Conservation (phyloP, 2,113 vertebrate species). For the Daboia siamensis region DNA sequence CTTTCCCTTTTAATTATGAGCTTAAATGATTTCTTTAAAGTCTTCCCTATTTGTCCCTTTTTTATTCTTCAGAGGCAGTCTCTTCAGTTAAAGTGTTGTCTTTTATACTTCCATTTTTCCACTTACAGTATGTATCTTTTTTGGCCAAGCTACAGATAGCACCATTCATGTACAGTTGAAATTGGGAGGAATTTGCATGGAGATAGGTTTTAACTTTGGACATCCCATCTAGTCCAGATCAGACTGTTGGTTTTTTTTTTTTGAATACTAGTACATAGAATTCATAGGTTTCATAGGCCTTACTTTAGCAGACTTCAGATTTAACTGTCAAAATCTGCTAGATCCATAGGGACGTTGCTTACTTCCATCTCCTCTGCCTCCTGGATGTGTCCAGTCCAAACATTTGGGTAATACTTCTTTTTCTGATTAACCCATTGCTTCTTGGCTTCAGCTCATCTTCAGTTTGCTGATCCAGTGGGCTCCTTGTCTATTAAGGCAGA, state of each 20-base stretch:
- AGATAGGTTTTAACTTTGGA: background rate
- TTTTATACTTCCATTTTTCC: slow-evolving; percentile 9
- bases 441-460: background rate
- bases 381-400: background rate
- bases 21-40: slow-evolving; percentile 16
- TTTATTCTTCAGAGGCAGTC: slow-evolving; percentile 12
- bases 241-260: background rate
- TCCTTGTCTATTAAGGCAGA: background rate
- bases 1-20: slow-evolving; percentile 31
- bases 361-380: background rate
- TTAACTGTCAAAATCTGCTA: background rate
- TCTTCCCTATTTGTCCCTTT: background rate
- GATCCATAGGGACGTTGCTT: background rate
- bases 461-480: background rate
- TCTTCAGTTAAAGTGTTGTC: slow-evolving; percentile 22
- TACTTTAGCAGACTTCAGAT: background rate
- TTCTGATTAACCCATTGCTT: background rate
- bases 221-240: background rate
- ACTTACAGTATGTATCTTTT: background rate
- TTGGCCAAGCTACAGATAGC: background rate
- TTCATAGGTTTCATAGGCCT: background rate
- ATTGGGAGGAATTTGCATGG: background rate
- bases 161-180: background rate
- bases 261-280: background rate
- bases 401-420: background rate